Conservation (phyloP, 2,113 vertebrate species). For the Platichthys flesus region DNA sequence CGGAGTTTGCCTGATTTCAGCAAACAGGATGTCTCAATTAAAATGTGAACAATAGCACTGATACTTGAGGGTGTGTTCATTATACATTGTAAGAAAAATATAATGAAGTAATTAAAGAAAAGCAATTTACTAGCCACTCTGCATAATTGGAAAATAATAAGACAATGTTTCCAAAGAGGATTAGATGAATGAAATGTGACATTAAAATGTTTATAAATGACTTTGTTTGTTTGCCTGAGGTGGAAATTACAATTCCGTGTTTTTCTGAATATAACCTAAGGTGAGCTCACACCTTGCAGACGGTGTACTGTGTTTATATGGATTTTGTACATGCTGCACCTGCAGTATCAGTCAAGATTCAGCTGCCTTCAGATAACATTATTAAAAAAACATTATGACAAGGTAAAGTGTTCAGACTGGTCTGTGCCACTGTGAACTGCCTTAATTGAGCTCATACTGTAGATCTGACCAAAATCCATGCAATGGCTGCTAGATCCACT, state of each 20-base stretch:
- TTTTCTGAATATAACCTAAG: constrained; percentile 8
- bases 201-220: constrained; percentile 46
- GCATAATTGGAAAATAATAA: constrained; percentile 67
- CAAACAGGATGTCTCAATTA: constrained; percentile 48
- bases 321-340: neutral
- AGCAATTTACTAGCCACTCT: constrained; percentile 43
- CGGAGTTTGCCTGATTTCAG: constrained; percentile 26
- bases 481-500: constrained; percentile 24
- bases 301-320: neutral
- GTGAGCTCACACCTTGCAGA: constrained; percentile 10
- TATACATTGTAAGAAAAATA: constrained; percentile 35
- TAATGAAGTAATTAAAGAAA: constrained; percentile 64
- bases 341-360: constrained; percentile 30
- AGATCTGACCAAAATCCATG: constrained; percentile 43
- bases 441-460: constrained; percentile 51
- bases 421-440: constrained; percentile 7
- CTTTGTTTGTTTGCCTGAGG: constrained; percentile 33
- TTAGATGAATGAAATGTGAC: constrained; percentile 45
- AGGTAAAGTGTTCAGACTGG: constrained; percentile 27
- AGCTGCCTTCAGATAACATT: constrained; percentile 27
- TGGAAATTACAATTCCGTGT: constrained; percentile 10
- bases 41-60: constrained; percentile 36
- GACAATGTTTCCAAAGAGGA: constrained; percentile 41
- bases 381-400: constrained; percentile 42
- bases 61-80: constrained; percentile 44